Evolutionary conservation across 2,113 vertebrate genomes (phyloP).

Genomic region (Chloropsis hardwickii): DNA sequence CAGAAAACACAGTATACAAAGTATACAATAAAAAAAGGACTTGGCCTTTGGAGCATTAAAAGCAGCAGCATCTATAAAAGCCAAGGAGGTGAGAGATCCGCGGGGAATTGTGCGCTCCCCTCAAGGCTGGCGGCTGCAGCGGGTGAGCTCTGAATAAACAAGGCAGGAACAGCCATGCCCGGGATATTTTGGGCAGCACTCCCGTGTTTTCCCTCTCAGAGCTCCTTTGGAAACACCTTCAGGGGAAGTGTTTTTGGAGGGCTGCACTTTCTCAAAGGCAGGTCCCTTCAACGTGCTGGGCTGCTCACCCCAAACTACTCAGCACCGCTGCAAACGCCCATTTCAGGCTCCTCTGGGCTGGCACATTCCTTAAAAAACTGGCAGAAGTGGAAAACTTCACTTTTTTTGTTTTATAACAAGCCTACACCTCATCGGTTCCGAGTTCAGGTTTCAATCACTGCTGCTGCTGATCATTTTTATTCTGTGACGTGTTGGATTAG

Average conservation of each 20-base stretch:
- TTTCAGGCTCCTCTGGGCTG: background rate
- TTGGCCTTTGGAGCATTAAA: background rate
- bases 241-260: background rate
- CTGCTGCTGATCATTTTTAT: background rate
- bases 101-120: background rate
- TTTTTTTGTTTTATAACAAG: background rate
- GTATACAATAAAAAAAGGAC: background rate
- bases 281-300: background rate
- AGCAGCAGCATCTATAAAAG: background rate
- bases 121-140: background rate
- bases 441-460: background rate
- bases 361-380: background rate
- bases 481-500: background rate
- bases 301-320: background rate
- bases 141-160: background rate
- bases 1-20: background rate
- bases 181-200: background rate
- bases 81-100: background rate
- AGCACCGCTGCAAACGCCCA: background rate
- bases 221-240: background rate
- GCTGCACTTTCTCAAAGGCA: constrained; percentile 11
- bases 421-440: background rate
- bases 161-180: background rate
- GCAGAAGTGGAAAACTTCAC: background rate
- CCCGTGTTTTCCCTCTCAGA: background rate